These are phyloP conservation scores for Colistium nudipinnis DNA, from an alignment of 2,113 vertebrate species.

Conservation along the genomic window DNA sequence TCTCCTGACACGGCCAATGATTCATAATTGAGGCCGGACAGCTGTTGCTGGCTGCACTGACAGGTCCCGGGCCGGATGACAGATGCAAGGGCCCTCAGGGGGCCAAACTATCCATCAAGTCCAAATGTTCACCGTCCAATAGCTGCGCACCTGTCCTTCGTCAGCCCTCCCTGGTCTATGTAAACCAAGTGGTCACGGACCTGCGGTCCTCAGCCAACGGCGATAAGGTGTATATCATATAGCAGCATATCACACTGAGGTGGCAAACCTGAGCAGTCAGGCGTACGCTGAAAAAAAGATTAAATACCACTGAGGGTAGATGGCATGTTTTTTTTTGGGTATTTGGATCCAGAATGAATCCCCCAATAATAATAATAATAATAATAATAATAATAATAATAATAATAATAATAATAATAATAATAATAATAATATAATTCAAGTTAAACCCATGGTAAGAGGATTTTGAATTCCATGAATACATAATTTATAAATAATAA, in stretches of 20 bases:
- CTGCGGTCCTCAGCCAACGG: conserved; percentile 26
- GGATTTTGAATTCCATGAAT: conserved; percentile 1
- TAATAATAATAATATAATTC: too few species aligned
- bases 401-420: too few species aligned
- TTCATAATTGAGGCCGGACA: conserved; percentile 81
- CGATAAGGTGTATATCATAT: conserved; percentile 11
- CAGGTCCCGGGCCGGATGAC: conserved; percentile 75
- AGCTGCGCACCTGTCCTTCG: conserved; percentile 68
- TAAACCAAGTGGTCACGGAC: conserved; percentile 49
- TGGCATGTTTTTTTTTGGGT: not conserved
- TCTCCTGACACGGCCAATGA: conserved; percentile 77
- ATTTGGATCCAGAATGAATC: too few species aligned
- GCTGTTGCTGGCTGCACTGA: conserved; percentile 77
- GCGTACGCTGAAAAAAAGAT: not conserved
- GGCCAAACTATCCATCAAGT: conserved; percentile 66
- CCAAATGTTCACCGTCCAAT: conserved; percentile 70
- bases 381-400: too few species aligned
- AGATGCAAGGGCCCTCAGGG: conserved; percentile 75
- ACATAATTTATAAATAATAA: too few species aligned
- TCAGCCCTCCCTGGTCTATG: conserved; percentile 45
- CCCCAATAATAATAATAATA: too few species aligned
- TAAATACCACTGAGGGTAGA: not conserved
- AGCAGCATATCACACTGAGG: not conserved
- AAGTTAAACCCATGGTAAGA: not conserved
- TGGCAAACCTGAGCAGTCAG: not conserved